Evolutionary conservation across 1,140 invertebrate species (phyloP), one percentile per base, ranked within the genome.

Genomic region (Acromyrmex charruanus): DNA sequence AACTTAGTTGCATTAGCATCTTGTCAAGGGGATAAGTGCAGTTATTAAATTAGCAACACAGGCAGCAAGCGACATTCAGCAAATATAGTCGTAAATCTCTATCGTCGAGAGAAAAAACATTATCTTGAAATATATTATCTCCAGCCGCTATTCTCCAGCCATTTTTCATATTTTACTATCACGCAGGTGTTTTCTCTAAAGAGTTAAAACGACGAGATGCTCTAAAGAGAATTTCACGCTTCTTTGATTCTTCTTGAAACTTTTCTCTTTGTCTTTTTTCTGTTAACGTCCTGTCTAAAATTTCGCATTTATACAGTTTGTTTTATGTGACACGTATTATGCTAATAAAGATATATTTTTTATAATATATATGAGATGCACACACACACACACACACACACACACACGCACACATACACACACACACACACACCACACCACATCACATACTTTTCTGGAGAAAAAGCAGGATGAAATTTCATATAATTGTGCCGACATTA

Each of bases 131-230:
- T 74, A 74, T 74, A 82, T 71, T 59, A 72, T 31, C 69, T 74
- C 55, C 31, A 49, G 21, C 5, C 0, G 31, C 65, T 18, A 49
- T 31, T 31, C 3, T 31, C 31, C 31, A 31, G 31, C 3, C 66
- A 74, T 74, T 74, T 82, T 74, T 82, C 68, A 74, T 82, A 82
- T 82, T 82, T 82, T 82, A 14, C 18, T 18, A 25, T 72, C 53
- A 58, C 5, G 14, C 12, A 31, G 35, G 35, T 39, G 21, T 49
- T 74, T 82, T 74, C 68, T 59, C 25, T 31, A 28, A 80, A 55
- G 18, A 59, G 44, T 59, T 28, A 72, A 58, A 59, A 3, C 35
- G 35, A 44, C n/a, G 49, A 69, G 66, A 44, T 18, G 68, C 35
- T 49, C 5, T 74, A 81, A 82, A 59, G 68, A 72, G n/a, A 82